Percentiles rank a stretch among this genome's conserved stretches.
phyloP scores from a whole-genome alignment of 2,113 vertebrate genomes.

The Cyanistes caeruleus region DNA sequence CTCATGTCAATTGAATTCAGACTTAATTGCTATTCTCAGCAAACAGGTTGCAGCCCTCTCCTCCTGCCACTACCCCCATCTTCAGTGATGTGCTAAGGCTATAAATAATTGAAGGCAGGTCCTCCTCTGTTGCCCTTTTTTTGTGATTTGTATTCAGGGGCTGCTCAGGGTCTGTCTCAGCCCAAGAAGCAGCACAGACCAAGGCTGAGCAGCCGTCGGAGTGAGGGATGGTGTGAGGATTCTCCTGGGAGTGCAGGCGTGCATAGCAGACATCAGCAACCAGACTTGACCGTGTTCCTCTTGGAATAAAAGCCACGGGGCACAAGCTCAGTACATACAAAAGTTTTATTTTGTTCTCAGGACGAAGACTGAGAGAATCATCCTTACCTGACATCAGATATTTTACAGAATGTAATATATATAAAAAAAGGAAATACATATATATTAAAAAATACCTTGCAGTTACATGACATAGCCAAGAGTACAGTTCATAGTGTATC shows the following conservation, averaged over 20 bases:
- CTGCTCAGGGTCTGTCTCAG: background rate
- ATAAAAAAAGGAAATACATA: background rate
- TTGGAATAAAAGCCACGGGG: background rate
- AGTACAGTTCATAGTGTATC: slow-evolving; percentile 14
- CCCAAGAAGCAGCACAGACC: background rate
- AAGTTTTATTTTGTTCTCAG: slow-evolving; percentile 72
- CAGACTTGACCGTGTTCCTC: background rate
- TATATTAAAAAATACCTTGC: slow-evolving; percentile 1
- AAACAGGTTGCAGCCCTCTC: background rate
- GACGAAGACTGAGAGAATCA: background rate
- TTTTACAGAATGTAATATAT: slow-evolving; percentile 65
- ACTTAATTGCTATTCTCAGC: background rate
- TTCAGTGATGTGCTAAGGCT: background rate
- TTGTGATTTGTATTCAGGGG: background rate
- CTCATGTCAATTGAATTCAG: background rate
- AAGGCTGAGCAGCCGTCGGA: accelerated
- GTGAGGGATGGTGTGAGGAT: background rate
- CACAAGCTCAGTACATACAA: background rate
- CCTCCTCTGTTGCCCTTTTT: background rate
- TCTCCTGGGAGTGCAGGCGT: background rate
- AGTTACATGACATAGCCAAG: slow-evolving; percentile 8
- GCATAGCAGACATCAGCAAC: background rate
- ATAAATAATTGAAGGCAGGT: background rate
- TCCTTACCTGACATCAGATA: background rate
- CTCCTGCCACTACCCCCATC: background rate